phyloP scores from a whole-genome alignment of 2,113 vertebrate species.

The Corydoras sp. region DNA sequence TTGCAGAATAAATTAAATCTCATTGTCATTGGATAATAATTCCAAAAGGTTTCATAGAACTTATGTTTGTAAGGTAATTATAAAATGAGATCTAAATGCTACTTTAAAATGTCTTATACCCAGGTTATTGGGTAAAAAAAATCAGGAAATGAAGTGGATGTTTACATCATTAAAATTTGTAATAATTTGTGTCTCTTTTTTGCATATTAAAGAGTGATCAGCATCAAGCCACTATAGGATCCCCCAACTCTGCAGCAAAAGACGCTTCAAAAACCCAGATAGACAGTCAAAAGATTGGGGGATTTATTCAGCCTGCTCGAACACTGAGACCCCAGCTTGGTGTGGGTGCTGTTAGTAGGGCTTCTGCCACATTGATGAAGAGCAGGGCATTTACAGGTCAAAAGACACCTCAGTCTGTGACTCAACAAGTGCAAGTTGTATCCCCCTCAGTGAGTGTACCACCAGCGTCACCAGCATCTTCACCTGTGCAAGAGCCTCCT shows the following conservation, averaged over 20 bases:
- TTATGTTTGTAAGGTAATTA: no score
- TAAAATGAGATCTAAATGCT: no score
- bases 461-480: constrained; percentile 18
- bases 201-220: constrained; percentile 47
- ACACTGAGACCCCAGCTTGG: constrained; percentile 86
- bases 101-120: no score
- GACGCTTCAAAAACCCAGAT: constrained; percentile 47
- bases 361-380: constrained; percentile 66
- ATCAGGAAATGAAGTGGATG: no score
- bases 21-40: no score
- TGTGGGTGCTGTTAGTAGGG: constrained; percentile 82
- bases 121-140: no score
- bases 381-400: constrained; percentile 77
- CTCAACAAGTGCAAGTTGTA: constrained; percentile 76
- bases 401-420: constrained; percentile 70
- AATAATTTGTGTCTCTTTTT: not conserved
- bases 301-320: constrained; percentile 79
- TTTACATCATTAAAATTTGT: no score
- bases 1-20: not conserved
- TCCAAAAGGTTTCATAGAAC: no score
- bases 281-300: constrained; percentile 53
- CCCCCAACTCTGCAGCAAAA: constrained; percentile 40
- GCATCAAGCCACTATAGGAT: constrained; percentile 44
- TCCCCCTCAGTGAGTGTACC: constrained; percentile 55
- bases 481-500: constrained; percentile 23